phyloP scores from a whole-genome alignment of 2,888 invertebrate genomes.

The Isoperla grammatica region DNA sequence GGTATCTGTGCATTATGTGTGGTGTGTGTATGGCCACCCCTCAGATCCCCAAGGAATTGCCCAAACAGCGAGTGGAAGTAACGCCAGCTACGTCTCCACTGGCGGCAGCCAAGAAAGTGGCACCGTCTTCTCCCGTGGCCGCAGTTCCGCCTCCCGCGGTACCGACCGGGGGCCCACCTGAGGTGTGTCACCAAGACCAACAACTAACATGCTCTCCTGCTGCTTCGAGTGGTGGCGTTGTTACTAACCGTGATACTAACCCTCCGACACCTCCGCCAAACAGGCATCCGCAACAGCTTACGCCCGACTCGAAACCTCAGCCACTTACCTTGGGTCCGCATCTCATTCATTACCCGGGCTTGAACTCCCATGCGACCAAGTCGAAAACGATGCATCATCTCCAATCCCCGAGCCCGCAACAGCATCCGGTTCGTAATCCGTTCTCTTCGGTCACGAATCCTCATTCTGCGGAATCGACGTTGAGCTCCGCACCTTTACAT shows the following conservation, averaged over 20 bases:
- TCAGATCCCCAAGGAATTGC: conserved; percentile 55
- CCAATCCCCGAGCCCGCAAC: conserved; percentile 5
- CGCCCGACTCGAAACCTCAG: no score
- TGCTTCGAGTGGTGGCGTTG: conserved; percentile 41
- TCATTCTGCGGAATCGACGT: no score
- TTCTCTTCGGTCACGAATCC: no score
- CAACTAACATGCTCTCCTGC: conserved; percentile 31
- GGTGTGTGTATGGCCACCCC: conserved; percentile 33
- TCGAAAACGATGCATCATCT: conserved; percentile 5
- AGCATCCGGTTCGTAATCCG: neutral
- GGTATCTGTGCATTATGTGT: conserved; percentile 25
- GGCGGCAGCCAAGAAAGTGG: conserved; percentile 37
- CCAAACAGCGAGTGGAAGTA: conserved; percentile 40
- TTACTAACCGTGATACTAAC: conserved; percentile 37
- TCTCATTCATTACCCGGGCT: conserved; percentile 9
- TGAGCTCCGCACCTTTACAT: no score
- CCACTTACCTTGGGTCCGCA: neutral
- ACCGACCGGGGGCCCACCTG: conserved; percentile 24
- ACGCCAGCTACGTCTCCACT: conserved; percentile 33
- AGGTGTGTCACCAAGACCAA: conserved; percentile 31
- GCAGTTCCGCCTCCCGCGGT: conserved; percentile 33
- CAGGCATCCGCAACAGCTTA: no score
- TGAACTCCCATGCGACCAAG: conserved; percentile 6
- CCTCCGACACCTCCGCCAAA: conserved; percentile 40
- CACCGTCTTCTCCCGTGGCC: conserved; percentile 39